Base-by-base conservation (phyloP, 2,888 invertebrate species). In the Philereme transversata region DNA sequence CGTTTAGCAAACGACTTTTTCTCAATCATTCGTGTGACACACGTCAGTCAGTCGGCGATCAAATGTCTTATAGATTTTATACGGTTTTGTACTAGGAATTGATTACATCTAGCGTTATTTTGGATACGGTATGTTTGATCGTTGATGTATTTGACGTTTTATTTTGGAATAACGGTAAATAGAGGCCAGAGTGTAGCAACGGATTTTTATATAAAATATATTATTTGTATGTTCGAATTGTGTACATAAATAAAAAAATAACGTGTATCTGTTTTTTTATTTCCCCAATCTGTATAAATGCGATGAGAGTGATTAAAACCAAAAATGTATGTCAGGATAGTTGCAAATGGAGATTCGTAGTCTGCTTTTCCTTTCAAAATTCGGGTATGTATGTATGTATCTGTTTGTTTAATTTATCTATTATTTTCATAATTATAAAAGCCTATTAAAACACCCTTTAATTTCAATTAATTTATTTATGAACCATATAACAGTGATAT, bases 161-260 rank as follows among this genome's bases (percentile, higher is more conserved):
- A 10, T 53, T 49, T 49, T 8, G 41, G 43, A 41, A 7, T 45
- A 22, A 45, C 11, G 10, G 11, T 3, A 5, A 45, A 0, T 5
- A 5, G 4, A 45, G 4, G 10, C 40, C 43, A 45, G 36, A 41
- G 49, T 49, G 67, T 74, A 77, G 74, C 74, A 77, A 78, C 72
- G 65, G 75, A 71, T 71, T 80, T 79, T 79, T 80, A 81, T 80
- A 79, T 3, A 22, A 83, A 72, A 82, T 80, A 76, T 79, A 79
- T 78, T 74, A 79, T 45, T 74, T 62, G 71, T 82, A 82, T 77
- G 69, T 79, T 78, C 77, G 68, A 76, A 76, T 76, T 78, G 73
- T 86, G 84, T 85, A 85, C 74, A 86, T 84, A 86, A 86, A 86
- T 82, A 83, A 83, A 83, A 74, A 60, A 67, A 83, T 84, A 83